Evolutionary conservation across 2,113 vertebrate genomes (phyloP).

Genomic region (Odocoileus virginianus): DNA sequence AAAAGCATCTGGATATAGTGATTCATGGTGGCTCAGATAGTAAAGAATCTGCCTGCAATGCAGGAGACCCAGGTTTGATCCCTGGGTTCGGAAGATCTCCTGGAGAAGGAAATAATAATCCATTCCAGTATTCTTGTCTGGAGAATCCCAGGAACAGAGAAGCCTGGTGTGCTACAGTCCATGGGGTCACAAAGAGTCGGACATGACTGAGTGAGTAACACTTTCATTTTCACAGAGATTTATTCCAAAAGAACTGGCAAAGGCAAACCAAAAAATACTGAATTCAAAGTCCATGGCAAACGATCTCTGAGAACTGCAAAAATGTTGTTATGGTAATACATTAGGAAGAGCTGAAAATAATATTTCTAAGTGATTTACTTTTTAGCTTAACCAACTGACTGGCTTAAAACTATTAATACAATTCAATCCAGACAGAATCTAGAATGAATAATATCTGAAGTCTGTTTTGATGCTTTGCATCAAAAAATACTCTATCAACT

Average conservation of each 20-base stretch:
- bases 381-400: neutral
- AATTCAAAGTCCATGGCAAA: neutral
- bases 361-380: neutral
- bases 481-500: neutral
- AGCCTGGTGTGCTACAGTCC: neutral
- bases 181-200: neutral
- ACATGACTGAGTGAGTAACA: neutral
- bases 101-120: neutral
- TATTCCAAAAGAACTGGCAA: neutral
- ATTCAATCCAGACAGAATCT: neutral
- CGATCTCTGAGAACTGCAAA: neutral
- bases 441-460: neutral
- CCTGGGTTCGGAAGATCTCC: neutral
- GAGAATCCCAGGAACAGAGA: neutral
- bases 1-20: neutral
- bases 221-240: neutral
- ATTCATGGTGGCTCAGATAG: neutral
- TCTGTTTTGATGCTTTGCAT: neutral
- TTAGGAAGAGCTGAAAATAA: neutral
- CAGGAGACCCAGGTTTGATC: neutral
- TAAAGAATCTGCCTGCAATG: neutral
- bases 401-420: neutral
- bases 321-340: neutral
- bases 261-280: neutral
- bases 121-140: neutral